phyloP scores from a whole-genome alignment of 2,797 vertebrate genomes.

The Delichon dasypus region DNA sequence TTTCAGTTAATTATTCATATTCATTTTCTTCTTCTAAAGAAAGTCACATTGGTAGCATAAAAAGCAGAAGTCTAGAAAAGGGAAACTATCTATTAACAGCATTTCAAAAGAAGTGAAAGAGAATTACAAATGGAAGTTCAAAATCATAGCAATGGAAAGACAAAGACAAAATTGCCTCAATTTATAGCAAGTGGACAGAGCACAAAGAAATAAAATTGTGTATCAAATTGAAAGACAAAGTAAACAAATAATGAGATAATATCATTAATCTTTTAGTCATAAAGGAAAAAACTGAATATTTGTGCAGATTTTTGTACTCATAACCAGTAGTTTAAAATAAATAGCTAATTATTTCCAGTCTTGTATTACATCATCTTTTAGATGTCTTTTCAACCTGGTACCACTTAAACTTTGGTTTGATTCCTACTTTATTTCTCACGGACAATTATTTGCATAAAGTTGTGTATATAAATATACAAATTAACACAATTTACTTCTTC shows the following conservation, averaged over 20 bases:
- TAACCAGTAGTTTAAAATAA: neutral
- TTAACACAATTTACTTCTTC: neutral
- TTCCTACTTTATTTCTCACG: neutral
- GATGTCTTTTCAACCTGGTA: neutral
- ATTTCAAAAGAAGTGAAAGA: neutral
- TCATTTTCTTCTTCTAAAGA: neutral
- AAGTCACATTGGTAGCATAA: neutral
- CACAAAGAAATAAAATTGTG: neutral
- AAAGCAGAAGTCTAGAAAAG: neutral
- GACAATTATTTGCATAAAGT: neutral
- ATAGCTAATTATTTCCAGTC: neutral
- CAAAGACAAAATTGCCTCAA: neutral
- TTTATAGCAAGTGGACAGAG: neutral
- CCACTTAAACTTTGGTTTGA: neutral
- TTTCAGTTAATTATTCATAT: neutral
- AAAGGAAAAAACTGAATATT: neutral
- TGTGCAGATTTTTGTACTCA: neutral
- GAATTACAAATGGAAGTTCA: neutral
- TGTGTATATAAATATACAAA: neutral
- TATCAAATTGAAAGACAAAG: neutral
- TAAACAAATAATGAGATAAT: neutral
- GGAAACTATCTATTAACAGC: neutral
- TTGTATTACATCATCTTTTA: neutral
- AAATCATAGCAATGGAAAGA: neutral
- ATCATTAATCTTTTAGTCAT: neutral